Evolutionary conservation across 2,888 invertebrate species (phyloP).

Genomic region (Malacosoma neustria): DNA sequence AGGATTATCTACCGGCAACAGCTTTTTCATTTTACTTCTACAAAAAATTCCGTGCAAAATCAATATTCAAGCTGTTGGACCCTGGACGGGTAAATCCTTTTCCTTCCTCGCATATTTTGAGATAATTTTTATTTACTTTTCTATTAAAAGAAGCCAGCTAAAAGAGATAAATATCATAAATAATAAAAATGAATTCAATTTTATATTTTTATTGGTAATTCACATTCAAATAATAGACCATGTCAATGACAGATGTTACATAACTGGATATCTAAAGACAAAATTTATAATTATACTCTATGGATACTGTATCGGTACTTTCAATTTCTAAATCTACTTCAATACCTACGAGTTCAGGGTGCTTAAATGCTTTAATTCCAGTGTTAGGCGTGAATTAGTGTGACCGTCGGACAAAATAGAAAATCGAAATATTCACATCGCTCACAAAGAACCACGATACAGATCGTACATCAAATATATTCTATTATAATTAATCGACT

Average conservation of each 20-base stretch:
- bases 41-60: too few relatives aligned
- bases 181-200: conserved; percentile 32
- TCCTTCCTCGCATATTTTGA: too few relatives aligned
- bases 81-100: too few relatives aligned
- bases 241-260: conserved; percentile 66
- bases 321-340: conserved; percentile 64
- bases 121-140: too few relatives aligned
- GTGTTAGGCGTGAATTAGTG: conserved; percentile 48
- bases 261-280: conserved; percentile 62
- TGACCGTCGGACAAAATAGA: conserved; percentile 50
- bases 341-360: conserved; percentile 62
- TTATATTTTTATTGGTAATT: conserved; percentile 72
- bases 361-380: conserved; percentile 67
- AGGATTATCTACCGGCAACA: too few relatives aligned
- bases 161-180: conserved; percentile 4
- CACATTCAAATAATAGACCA: conserved; percentile 74
- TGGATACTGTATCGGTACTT: conserved; percentile 68
- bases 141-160: too few relatives aligned
- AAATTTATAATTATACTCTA: conserved; percentile 59
- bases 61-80: too few relatives aligned
- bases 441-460: conserved; percentile 61
- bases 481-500: conserved; percentile 52
- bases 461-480: conserved; percentile 69
- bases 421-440: conserved; percentile 54
- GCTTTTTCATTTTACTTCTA: too few relatives aligned